Base-by-base conservation (phyloP, 2,797 vertebrate species). In the Paedocypris micromegethes region DNA sequence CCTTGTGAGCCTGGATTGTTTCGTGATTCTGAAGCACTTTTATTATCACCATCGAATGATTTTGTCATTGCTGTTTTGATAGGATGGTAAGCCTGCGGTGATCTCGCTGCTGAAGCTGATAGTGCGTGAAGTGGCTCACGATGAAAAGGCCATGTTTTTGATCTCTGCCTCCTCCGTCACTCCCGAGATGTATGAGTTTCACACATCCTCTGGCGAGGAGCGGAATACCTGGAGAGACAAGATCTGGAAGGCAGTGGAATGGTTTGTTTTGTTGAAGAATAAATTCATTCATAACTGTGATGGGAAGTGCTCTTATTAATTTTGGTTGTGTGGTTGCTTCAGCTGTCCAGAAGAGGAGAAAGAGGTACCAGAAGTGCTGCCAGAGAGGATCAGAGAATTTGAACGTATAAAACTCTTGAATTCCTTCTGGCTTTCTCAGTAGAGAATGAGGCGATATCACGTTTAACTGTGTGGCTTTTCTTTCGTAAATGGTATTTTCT, bases 111-210 rank as follows among this genome's bases (percentile, higher is more conserved):
- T 93, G 71, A 92, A 90, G 73, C 80, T 99, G 74, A 95, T 98
- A 0, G 92, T 97, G 3, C 85, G 97, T 70, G 93, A 98, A 65
- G 93, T 94, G 42, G 96, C 95, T 74, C 91, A 92, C 0, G 90
- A 94, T 39, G 92, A 95, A 72, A 92, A 90, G 70, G 94, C 90
- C 48, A 92, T 99, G 92, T 98, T 90, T 70, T 86, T 99, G 9
- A 96, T 98, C 81, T 93, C 88, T 0, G 90, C 90, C 64, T 91
- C 91, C 65, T 77, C 88, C 43, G 77, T 84, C 54, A 83, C 88
- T 55, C 91, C 93, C 0, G 93, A 94, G 81, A 94, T 98, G 94
- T 99, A 98, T 0, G 93, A 98, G 86, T 91, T 99, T 67, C 88
- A 92, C 79, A 87, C 91, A 0, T 62, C 83, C 73, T 95, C 94